Evolutionary conservation across 2,888 invertebrate species (phyloP).

Genomic region (Sesia bembeciformis): DNA sequence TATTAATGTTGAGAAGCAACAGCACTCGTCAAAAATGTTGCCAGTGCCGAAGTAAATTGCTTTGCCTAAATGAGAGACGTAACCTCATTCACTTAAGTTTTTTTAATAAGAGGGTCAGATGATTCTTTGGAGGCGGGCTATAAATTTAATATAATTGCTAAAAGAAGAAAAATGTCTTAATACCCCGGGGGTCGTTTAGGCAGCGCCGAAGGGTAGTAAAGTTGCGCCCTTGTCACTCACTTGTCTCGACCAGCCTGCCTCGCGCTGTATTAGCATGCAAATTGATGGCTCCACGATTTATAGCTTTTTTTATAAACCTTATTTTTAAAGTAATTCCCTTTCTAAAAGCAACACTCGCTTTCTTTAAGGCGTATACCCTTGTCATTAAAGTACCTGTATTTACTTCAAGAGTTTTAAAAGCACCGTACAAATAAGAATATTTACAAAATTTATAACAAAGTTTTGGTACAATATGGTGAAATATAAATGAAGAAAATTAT

Average conservation of each 20-base stretch:
- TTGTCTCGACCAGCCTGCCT: slow-evolving; percentile 36
- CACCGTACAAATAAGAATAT: not conserved
- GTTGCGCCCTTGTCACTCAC: slow-evolving; percentile 54
- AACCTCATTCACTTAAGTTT: slow-evolving; percentile 27
- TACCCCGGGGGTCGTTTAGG: slow-evolving; percentile 44
- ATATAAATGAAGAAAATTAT: slow-evolving; percentile 38
- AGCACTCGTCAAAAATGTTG: too few relatives aligned
- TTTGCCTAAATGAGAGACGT: slow-evolving; percentile 18
- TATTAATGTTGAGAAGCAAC: too few relatives aligned
- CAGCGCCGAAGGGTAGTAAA: slow-evolving; percentile 27
- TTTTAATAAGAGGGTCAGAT: slow-evolving; percentile 30
- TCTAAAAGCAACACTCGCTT: slow-evolving; percentile 1
- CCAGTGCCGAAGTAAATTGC: slow-evolving; percentile 16
- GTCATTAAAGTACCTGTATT: not conserved
- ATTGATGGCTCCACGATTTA: slow-evolving; percentile 51
- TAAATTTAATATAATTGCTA: slow-evolving; percentile 49
- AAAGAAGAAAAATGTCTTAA: slow-evolving; percentile 51
- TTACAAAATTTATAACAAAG: not conserved
- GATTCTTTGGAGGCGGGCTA: slow-evolving; percentile 29
- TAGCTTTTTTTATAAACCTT: slow-evolving; percentile 21
- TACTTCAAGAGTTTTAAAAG: not conserved
- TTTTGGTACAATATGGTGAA: slow-evolving; percentile 20
- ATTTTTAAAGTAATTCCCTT: slow-evolving; percentile 14
- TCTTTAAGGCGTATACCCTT: not conserved
- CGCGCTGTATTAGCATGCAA: slow-evolving; percentile 52